Conservation (phyloP, 2,888 invertebrate genomes). For the Baronia brevicornis region DNA sequence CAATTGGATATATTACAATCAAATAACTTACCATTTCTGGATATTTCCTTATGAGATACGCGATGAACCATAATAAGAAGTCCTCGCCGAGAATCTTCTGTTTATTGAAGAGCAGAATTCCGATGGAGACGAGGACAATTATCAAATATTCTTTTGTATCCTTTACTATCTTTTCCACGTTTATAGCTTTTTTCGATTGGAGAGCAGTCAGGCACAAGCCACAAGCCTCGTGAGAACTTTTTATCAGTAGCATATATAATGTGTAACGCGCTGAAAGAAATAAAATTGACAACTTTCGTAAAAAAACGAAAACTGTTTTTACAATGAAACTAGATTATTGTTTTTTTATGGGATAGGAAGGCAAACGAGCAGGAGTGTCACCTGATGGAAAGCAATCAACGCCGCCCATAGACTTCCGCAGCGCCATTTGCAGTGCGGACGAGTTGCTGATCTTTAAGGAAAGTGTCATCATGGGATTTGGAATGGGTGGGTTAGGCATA, state of each 20-base stretch:
- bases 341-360: too few species aligned
- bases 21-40: slow-evolving; percentile 36
- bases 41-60: slow-evolving; percentile 33
- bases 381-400: too few species aligned
- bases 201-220: slow-evolving; percentile 19
- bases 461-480: too few species aligned
- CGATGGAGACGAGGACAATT: slow-evolving; percentile 20
- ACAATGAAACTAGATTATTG: too few species aligned
- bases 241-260: slow-evolving; percentile 34
- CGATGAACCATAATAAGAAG: slow-evolving; percentile 34
- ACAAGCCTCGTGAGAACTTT: slow-evolving; percentile 24
- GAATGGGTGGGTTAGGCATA: too few species aligned
- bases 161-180: slow-evolving; percentile 14
- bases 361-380: too few species aligned
- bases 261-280: slow-evolving; percentile 41
- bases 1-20: slow-evolving; percentile 1
- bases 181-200: slow-evolving; percentile 11
- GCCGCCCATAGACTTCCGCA: too few species aligned
- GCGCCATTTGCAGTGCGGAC: too few species aligned
- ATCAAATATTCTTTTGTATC: slow-evolving; percentile 23
- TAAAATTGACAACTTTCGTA: not conserved
- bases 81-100: slow-evolving; percentile 29
- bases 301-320: not conserved
- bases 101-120: slow-evolving; percentile 24
- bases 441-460: too few species aligned